Conservation (phyloP, 2,113 vertebrate species). For the Sorex araneus region DNA sequence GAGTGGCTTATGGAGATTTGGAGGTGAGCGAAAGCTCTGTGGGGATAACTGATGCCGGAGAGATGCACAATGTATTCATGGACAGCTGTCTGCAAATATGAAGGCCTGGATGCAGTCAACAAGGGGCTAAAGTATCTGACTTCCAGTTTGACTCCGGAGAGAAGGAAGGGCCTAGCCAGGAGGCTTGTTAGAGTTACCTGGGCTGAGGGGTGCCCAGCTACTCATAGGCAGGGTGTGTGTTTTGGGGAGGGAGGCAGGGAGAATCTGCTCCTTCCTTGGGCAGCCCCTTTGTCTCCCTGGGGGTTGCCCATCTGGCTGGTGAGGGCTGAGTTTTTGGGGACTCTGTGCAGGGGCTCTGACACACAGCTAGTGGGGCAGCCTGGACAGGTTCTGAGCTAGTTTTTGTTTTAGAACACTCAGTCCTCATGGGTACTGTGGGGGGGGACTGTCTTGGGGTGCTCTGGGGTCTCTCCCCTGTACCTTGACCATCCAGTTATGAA, state of each 20-base stretch:
- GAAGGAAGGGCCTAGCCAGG: background rate
- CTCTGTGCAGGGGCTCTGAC: background rate
- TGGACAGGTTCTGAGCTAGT: slow-evolving; percentile 19
- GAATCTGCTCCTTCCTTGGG: background rate
- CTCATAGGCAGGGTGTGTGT: too few relatives aligned
- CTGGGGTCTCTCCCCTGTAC: background rate
- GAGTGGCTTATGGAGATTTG: background rate
- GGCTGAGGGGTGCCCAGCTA: too few relatives aligned
- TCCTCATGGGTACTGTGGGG: background rate
- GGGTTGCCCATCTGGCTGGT: background rate
- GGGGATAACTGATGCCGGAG: too few relatives aligned
- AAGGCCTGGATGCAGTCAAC: background rate
- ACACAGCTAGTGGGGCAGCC: background rate
- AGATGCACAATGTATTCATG: background rate
- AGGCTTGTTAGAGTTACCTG: too few relatives aligned
- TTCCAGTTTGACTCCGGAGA: too few relatives aligned
- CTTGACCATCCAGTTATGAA: background rate
- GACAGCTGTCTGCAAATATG: background rate
- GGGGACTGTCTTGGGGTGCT: background rate
- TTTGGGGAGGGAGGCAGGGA: too few relatives aligned
- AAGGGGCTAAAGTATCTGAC: background rate
- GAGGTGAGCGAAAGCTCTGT: too few relatives aligned
- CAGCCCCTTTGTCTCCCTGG: background rate
- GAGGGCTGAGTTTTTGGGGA: background rate
- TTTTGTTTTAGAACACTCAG: slow-evolving; percentile 11